These are phyloP conservation scores for Mactra quadrangularis DNA, from an alignment of 1,140 invertebrate genomes.

Conservation along the genomic window DNA sequence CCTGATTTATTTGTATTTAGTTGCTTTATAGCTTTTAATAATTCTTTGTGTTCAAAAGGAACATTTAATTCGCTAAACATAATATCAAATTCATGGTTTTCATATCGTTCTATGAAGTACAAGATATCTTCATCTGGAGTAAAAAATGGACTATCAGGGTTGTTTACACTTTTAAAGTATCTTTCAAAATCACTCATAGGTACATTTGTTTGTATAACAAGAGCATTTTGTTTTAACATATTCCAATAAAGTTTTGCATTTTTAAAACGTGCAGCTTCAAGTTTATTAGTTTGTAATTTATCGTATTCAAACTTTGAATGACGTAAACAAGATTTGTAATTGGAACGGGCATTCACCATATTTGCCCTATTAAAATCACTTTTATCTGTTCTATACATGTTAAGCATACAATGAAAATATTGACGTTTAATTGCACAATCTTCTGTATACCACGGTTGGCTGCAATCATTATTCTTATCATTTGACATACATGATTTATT, in stretches of 20 bases:
- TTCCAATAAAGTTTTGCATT: conserved; percentile 39
- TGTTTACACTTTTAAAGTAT: conserved; percentile 20
- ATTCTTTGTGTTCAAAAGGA: not conserved
- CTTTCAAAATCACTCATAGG: not conserved
- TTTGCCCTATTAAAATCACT: not conserved
- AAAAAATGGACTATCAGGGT: not conserved
- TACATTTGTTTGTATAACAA: not conserved
- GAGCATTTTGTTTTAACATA: conserved; percentile 12
- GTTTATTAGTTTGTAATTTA: not conserved
- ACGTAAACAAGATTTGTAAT: not conserved
- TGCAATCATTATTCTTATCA: not conserved
- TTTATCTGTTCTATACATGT: not conserved
- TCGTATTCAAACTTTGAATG: not conserved
- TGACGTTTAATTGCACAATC: not conserved
- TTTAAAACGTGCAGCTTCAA: not conserved
- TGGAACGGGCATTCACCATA: not conserved
- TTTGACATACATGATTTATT: not conserved
- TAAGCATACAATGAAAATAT: not conserved
- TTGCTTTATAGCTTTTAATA: conserved; percentile 5
- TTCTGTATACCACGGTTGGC: not conserved
- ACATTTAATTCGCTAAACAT: conserved; percentile 29
- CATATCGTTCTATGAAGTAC: conserved; percentile 13
- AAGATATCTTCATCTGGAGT: conserved; percentile 20
- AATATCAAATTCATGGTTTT: conserved; percentile 19
- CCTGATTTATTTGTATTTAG: not conserved